These are phyloP conservation scores for Cephus nigrinus DNA, from an alignment of 2,888 invertebrate genomes.

Conservation along the genomic window DNA sequence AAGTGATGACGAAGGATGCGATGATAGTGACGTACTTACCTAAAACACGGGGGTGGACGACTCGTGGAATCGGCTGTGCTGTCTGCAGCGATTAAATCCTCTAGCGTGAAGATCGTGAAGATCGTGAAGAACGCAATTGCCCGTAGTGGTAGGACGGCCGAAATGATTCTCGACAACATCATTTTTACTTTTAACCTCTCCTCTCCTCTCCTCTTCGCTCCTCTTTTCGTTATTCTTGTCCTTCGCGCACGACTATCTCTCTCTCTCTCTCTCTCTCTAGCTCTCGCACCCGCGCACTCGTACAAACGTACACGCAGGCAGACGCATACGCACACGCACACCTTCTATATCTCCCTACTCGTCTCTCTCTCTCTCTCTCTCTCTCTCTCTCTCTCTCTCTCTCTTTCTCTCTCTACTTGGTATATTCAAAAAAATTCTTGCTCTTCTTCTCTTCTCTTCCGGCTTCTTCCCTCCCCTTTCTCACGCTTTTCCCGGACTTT, in stretches of 20 bases:
- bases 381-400: too few relatives aligned
- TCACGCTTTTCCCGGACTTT: not conserved
- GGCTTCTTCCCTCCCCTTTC: constrained; percentile 9
- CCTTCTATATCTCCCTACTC: constrained; percentile 12
- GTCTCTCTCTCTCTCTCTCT: constrained; percentile 17
- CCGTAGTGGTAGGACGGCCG: constrained; percentile 40
- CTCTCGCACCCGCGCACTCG: not conserved
- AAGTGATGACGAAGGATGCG: not conserved
- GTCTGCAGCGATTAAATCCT: constrained; percentile 27
- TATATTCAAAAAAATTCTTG: not conserved
- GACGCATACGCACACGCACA: too few relatives aligned
- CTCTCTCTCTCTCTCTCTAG: constrained; percentile 4
- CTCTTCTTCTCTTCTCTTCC: constrained; percentile 11
- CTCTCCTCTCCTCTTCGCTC: constrained; percentile 16
- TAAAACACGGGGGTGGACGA: constrained; percentile 54
- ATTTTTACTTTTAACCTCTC: constrained; percentile 38
- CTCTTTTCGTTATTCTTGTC: constrained; percentile 13
- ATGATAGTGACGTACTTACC: constrained; percentile 47
- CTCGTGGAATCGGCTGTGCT: constrained; percentile 19
- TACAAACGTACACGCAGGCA: too few relatives aligned
- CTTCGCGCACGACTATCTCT: constrained; percentile 1
- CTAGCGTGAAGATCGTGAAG: constrained; percentile 20
- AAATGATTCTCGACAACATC: constrained; percentile 41
- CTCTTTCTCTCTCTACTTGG: not conserved
- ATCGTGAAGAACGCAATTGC: constrained; percentile 31